These are phyloP conservation scores for Mellilla xanthometata DNA, from an alignment of 2,888 invertebrate species.

Conservation along the genomic window DNA sequence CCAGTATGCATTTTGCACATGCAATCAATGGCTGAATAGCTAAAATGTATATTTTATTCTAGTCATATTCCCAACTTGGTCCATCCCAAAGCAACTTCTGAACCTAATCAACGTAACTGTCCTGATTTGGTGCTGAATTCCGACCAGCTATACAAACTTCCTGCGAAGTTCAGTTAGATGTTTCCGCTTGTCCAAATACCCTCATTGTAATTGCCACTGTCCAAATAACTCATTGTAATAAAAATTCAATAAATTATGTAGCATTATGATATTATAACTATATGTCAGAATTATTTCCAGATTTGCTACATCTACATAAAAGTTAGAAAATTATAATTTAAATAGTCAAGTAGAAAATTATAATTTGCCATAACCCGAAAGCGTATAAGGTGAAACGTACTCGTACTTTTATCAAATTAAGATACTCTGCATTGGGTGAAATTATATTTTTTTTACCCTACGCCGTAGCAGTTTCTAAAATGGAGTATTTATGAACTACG, in stretches of 20 bases:
- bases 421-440: too few relatives aligned
- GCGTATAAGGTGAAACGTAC: too few relatives aligned
- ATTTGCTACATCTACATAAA: too few relatives aligned
- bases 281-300: not conserved
- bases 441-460: too few relatives aligned
- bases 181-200: slow-evolving; percentile 11
- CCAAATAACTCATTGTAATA: too few relatives aligned
- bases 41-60: slow-evolving; percentile 41
- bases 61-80: slow-evolving; percentile 41
- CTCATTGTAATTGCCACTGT: slow-evolving; percentile 8
- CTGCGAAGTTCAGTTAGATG: slow-evolving; percentile 17
- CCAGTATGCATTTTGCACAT: slow-evolving; percentile 18
- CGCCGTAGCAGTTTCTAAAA: too few relatives aligned
- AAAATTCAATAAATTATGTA: slow-evolving; percentile 18
- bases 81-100: slow-evolving; percentile 48
- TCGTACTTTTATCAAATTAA: too few relatives aligned
- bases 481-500: too few relatives aligned
- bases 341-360: too few relatives aligned
- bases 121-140: slow-evolving; percentile 40
- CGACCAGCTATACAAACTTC: slow-evolving; percentile 40
- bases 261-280: slow-evolving; percentile 2
- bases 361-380: too few relatives aligned
- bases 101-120: slow-evolving; percentile 52
- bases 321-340: too few relatives aligned
- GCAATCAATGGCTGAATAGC: slow-evolving; percentile 10